Evolutionary conservation across 2,113 vertebrate genomes (phyloP), one percentile per base, ranked within the genome.

Genomic region (Vidua macroura): DNA sequence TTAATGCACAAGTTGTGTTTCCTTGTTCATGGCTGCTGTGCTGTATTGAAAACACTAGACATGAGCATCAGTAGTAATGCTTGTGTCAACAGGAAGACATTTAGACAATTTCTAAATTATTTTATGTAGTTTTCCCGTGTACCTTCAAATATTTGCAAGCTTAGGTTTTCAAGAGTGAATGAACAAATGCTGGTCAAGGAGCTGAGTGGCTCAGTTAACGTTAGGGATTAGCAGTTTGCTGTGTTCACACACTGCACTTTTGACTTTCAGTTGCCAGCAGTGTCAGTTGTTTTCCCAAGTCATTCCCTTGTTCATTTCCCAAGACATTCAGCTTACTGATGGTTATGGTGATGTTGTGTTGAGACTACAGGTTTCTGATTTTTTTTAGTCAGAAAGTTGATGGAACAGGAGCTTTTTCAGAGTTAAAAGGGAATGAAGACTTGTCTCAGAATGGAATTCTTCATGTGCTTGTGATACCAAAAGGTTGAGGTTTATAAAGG

Each of bases 81-180:
- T 0, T 35, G 13, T 3, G 0, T 43, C 20, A 31, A 17, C 43
- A 43, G 25, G 20, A 35, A 35, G 70, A 25, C n/a, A 25, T 5
- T 60, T 68, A 39, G 7, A 24, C 10, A 9, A 7, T 22, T 87
- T 63, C 21, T 56, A 21, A 52, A 7, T 76, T 60, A n/a, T 24
- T 84, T 81, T 20, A 31, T 46, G 11, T 60, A 10, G 2, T 22
- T 64, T 16, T 31, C 19, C 35, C 55, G 0, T 20, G 6, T 49
- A 28, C 35, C 10, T 58, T 67, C 24, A 70, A 67, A 49, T 37
- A 31, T 2, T 43, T 56, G 24, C 31, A 63, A 67, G 48, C 35
- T 80, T 13, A n/a, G 11, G 3, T 69, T 80, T 72, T 64, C 24
- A 51, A 30, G 59, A 35, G 15, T 35, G 7, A 37, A 19, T 33